phyloP scores from a whole-genome alignment of 1,140 invertebrate genomes.

The Eurytemora carolleeae region DNA sequence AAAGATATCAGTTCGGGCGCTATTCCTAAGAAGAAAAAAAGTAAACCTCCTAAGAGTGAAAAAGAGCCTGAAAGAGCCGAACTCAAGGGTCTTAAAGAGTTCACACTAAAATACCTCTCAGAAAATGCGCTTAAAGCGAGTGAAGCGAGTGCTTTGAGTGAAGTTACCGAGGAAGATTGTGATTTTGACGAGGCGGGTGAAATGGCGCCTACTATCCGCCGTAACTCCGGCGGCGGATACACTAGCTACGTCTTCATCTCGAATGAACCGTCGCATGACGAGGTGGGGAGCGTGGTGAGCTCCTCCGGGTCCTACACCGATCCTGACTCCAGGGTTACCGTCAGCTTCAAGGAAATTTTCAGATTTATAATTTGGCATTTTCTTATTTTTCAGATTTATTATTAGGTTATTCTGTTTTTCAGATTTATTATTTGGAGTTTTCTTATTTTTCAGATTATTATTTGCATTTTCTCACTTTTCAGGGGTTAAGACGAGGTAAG shows the following conservation, averaged over 20 bases:
- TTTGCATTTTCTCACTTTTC: too few species aligned
- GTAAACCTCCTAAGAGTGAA: too few species aligned
- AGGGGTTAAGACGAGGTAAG: too few species aligned
- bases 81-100: neutral
- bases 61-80: neutral
- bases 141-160: neutral
- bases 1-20: neutral
- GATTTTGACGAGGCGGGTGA: conserved; percentile 1
- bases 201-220: neutral
- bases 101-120: neutral
- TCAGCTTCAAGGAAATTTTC: too few species aligned
- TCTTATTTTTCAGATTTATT: too few species aligned
- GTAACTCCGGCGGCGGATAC: conserved; percentile 10
- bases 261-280: neutral
- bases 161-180: neutral
- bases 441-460: too few species aligned
- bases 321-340: neutral
- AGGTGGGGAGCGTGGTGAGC: neutral
- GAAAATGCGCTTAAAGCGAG: neutral
- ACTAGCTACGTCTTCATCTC: conserved; percentile 13
- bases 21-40: too few species aligned
- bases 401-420: too few species aligned
- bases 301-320: neutral
- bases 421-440: too few species aligned
- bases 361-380: too few species aligned